Percentiles rank a stretch among this genome's conserved stretches.
Evolutionary conservation across 2,888 invertebrate genomes (phyloP).

Genomic region (Athetis lepigone): DNA sequence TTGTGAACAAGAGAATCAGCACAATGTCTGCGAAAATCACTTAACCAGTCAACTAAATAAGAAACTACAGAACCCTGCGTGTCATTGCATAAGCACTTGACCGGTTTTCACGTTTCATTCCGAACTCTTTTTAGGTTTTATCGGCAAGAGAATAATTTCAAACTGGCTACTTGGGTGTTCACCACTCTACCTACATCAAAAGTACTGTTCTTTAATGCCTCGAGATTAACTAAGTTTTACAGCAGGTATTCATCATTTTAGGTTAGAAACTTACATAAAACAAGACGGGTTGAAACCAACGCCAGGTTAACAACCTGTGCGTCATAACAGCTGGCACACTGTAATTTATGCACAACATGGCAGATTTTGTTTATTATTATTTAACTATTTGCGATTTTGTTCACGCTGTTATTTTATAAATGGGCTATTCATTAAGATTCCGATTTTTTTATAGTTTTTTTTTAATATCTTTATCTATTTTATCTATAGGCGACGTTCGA

Average conservation of each 20-base stretch:
- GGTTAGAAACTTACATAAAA: constrained; percentile 19
- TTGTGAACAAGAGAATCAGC: too few relatives aligned
- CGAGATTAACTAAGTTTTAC: constrained; percentile 22
- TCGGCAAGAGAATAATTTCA: not conserved
- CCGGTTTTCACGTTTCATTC: constrained; percentile 29
- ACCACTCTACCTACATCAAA: not conserved
- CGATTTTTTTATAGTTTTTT: not conserved
- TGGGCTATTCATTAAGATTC: not conserved
- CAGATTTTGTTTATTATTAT: constrained; percentile 8
- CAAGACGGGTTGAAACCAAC: not conserved
- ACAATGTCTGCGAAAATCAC: too few relatives aligned
- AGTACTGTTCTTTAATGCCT: not conserved
- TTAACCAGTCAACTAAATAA: too few relatives aligned
- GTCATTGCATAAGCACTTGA: too few relatives aligned
- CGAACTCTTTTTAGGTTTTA: constrained; percentile 15
- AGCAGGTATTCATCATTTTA: constrained; percentile 11
- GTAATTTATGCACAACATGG: constrained; percentile 21
- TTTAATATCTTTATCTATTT: not conserved
- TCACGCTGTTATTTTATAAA: not conserved
- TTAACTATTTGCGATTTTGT: constrained; percentile 5
- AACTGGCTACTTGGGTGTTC: not conserved
- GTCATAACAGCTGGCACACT: constrained; percentile 20
- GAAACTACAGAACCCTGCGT: too few relatives aligned
- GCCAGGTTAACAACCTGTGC: constrained; percentile 12
- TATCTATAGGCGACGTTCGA: too few relatives aligned